Conservation (phyloP, 2,113 vertebrate genomes). For the Galemys pyrenaicus region DNA sequence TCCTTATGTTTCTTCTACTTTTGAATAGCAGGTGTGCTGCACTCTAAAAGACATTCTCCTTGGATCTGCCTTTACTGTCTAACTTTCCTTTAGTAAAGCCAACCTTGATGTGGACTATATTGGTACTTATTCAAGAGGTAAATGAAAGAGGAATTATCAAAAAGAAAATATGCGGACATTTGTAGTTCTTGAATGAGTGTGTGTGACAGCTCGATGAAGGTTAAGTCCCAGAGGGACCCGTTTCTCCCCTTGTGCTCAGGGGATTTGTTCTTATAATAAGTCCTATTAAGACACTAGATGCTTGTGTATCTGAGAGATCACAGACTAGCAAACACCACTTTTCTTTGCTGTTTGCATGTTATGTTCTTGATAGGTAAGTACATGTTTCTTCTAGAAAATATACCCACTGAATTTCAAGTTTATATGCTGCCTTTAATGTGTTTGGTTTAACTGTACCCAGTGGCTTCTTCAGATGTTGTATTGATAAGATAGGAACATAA, state of each 20-base stretch:
- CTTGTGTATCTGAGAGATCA: not conserved
- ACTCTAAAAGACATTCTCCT: not conserved
- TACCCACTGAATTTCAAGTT: slow-evolving; percentile 33
- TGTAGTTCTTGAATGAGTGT: slow-evolving; percentile 30
- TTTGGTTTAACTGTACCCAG: slow-evolving; percentile 16
- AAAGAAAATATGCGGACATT: not conserved
- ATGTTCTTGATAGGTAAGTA: slow-evolving; percentile 30
- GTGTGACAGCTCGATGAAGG: not conserved
- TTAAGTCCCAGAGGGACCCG: not conserved
- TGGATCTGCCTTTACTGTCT: not conserved
- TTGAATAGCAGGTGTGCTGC: not conserved
- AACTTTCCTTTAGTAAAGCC: not conserved
- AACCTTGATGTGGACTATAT: not conserved
- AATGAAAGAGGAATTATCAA: slow-evolving; percentile 32
- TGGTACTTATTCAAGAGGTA: not conserved
- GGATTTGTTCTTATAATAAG: slow-evolving; percentile 24
- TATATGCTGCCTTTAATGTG: slow-evolving; percentile 16
- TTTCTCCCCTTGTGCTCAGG: not conserved
- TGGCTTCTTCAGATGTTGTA: not conserved
- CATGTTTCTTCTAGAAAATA: slow-evolving; percentile 41
- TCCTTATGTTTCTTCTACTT: not conserved
- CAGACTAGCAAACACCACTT: slow-evolving; percentile 39
- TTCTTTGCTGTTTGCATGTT: slow-evolving; percentile 39
- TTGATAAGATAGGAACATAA: slow-evolving; percentile 14
- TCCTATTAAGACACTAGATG: slow-evolving; percentile 45